These are phyloP conservation scores for Gymnosoma rotundatum DNA, from an alignment of 2,888 invertebrate species.

Conservation along the genomic window DNA sequence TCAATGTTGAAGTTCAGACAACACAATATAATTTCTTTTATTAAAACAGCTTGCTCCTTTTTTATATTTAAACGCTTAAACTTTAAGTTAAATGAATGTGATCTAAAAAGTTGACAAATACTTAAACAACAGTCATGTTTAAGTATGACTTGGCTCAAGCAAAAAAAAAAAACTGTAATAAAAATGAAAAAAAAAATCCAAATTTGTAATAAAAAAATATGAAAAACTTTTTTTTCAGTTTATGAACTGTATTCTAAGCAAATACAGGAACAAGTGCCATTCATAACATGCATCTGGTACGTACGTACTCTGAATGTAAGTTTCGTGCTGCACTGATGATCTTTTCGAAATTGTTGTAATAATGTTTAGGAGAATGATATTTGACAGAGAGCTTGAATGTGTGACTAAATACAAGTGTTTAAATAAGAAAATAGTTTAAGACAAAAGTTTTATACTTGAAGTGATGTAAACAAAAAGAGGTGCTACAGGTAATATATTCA, in stretches of 20 bases:
- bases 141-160: constrained; percentile 36
- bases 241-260: constrained; percentile 38
- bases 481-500: too few species aligned
- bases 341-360: constrained; percentile 25
- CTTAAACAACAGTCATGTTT: constrained; percentile 63
- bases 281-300: constrained; percentile 64
- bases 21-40: constrained; percentile 50
- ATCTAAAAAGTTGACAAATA: constrained; percentile 71
- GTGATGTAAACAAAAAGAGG: too few species aligned
- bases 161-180: constrained; percentile 5
- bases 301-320: neutral
- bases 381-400: constrained; percentile 29
- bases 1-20: constrained; percentile 48
- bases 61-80: neutral
- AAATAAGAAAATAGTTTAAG: constrained; percentile 50
- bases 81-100: constrained; percentile 60
- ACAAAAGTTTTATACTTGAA: neutral
- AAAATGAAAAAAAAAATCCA: constrained; percentile 17
- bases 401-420: constrained; percentile 55
- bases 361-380: constrained; percentile 12
- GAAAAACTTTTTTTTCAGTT: constrained; percentile 30
- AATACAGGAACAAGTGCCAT: constrained; percentile 67
- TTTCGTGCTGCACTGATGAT: constrained; percentile 35
- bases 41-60: constrained; percentile 28
- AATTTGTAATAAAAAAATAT: constrained; percentile 49